phyloP scores from a whole-genome alignment of 2,113 vertebrate species.

The Pongo pygmaeus region DNA sequence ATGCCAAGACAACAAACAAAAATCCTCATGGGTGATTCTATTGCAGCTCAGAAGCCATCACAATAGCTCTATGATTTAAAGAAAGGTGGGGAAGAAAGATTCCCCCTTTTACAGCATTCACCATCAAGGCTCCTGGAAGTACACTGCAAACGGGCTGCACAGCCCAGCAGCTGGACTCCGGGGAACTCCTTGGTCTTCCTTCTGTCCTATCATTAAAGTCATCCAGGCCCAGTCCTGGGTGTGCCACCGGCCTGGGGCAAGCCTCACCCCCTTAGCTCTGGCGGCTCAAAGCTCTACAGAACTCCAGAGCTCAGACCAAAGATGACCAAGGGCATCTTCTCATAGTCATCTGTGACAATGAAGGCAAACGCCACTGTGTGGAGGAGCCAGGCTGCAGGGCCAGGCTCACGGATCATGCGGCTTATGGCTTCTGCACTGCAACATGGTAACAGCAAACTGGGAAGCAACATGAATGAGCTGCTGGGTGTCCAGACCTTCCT shows the following conservation, averaged over 20 bases:
- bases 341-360: background rate
- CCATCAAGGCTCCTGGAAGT: background rate
- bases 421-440: no score
- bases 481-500: background rate
- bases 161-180: background rate
- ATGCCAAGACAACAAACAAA: background rate
- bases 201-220: background rate
- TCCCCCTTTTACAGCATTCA: background rate
- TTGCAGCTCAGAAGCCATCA: background rate
- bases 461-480: no score
- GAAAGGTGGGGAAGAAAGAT: background rate
- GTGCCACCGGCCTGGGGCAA: fast-evolving
- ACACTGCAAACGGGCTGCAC: background rate
- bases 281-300: background rate
- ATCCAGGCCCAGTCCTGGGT: background rate
- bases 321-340: background rate
- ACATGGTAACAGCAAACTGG: no score
- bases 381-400: no score
- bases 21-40: background rate
- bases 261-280: fast-evolving
- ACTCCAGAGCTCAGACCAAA: background rate
- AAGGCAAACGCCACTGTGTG: background rate
- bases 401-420: background rate
- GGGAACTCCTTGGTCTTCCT: background rate
- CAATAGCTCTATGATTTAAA: background rate